A percentile compares a stretch with the other conserved stretches of the same genome.
Evolutionary conservation across 2,113 vertebrate genomes (phyloP).

Genomic region (Phaethon lepturus): DNA sequence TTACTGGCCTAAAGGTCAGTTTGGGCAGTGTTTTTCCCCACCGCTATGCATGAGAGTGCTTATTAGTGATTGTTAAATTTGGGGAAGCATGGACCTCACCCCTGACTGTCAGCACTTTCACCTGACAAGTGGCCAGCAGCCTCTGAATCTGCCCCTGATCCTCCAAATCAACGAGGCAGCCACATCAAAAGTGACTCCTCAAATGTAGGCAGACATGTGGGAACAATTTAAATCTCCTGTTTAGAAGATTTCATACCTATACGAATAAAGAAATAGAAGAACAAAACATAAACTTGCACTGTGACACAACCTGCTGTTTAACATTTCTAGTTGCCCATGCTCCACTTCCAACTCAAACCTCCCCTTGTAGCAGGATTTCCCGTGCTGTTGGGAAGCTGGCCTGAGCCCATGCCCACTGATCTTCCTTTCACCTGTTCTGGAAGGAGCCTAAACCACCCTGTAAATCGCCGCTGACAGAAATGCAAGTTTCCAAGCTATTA

Average conservation of each 20-base stretch:
- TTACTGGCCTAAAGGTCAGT: background rate
- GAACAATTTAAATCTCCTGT: background rate
- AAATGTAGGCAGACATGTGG: background rate
- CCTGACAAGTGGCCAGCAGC: background rate
- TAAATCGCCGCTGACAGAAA: constrained; percentile 16
- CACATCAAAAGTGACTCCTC: background rate
- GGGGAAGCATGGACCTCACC: background rate
- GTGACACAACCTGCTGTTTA: background rate
- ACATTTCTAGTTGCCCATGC: background rate
- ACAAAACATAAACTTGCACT: background rate
- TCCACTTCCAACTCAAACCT: background rate
- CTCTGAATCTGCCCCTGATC: background rate
- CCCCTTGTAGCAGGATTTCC: background rate
- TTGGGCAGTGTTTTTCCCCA: background rate
- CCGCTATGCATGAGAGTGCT: too few species aligned
- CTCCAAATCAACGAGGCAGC: background rate
- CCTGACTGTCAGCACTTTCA: background rate
- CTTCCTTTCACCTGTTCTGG: background rate
- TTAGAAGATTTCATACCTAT: background rate
- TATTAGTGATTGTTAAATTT: background rate
- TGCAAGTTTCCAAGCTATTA: constrained; percentile 1
- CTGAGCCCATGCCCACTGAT: background rate
- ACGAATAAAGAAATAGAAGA: background rate
- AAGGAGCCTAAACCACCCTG: background rate
- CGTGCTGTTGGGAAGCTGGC: background rate